A percentile compares a stretch with the other conserved stretches of the same genome.
phyloP scores from a whole-genome alignment of 2,113 vertebrate genomes.

The Hyla sarda region DNA sequence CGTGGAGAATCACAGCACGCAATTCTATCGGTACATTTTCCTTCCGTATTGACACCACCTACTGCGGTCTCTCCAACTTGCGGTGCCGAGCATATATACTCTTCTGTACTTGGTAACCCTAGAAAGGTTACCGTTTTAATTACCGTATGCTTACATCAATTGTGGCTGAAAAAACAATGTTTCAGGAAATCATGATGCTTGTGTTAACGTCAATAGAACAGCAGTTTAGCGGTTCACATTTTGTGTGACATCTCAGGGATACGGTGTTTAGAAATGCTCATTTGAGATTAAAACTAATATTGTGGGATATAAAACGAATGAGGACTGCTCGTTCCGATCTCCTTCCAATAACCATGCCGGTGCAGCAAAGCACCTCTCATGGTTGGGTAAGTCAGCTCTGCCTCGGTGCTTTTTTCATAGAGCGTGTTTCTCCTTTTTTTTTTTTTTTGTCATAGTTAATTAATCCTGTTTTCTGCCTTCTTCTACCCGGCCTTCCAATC shows the following conservation, averaged over 20 bases:
- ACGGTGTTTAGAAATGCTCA: background rate
- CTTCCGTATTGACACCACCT: no score
- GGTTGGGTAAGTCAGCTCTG: background rate
- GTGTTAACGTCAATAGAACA: background rate
- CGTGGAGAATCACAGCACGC: no score
- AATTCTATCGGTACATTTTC: no score
- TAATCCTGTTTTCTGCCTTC: conserved; percentile 52
- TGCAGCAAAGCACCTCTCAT: conserved; percentile 6
- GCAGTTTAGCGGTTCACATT: background rate
- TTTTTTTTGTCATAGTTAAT: conserved; percentile 42
- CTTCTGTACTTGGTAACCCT: no score
- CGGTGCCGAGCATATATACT: no score
- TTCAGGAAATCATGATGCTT: background rate
- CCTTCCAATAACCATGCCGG: background rate
- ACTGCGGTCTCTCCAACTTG: no score
- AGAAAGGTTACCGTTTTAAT: background rate
- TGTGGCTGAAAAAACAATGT: background rate
- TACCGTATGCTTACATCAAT: background rate
- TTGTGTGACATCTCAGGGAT: background rate
- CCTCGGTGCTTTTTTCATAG: background rate
- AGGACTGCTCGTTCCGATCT: no score
- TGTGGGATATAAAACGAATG: background rate
- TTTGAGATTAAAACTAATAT: background rate
- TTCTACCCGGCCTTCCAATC: conserved; percentile 12
- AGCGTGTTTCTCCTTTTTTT: conserved; percentile 28